These are phyloP conservation scores for Microhierax caerulescens DNA, from an alignment of 2,797 vertebrate genomes.

Conservation along the genomic window DNA sequence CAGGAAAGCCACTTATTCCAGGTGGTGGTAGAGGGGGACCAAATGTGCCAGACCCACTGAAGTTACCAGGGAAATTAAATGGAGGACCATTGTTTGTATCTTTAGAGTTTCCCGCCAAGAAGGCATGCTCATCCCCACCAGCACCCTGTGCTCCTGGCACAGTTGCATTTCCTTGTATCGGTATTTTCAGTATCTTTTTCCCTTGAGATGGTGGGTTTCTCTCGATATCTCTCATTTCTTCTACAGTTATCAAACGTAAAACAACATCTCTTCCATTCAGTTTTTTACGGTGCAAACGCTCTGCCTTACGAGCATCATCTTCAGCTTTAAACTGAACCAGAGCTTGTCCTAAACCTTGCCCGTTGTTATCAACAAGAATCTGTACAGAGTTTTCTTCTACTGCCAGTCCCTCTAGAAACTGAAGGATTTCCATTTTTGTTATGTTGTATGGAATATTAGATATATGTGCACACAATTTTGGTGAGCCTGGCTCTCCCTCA, in stretches of 20 bases:
- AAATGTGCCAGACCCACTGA: conserved; percentile 87
- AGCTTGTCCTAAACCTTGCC: conserved; percentile 95
- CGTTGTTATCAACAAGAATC: conserved; percentile 90
- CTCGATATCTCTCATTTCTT: conserved; percentile 96
- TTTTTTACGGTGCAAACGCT: conserved; percentile 95
- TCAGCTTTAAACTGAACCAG: conserved; percentile 94
- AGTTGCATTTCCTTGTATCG: conserved; percentile 77
- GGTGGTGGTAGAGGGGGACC: conserved; percentile 90
- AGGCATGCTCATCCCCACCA: conserved; percentile 89
- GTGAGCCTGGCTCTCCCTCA: conserved; percentile 74
- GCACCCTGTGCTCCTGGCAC: conserved; percentile 80
- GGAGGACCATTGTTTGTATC: conserved; percentile 86
- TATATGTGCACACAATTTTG: conserved; percentile 90
- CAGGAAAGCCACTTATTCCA: conserved; percentile 85
- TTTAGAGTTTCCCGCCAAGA: conserved; percentile 86
- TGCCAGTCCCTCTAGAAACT: conserved; percentile 91
- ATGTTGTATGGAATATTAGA: conserved; percentile 98
- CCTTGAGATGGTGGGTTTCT: conserved; percentile 93
- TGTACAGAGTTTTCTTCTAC: conserved; percentile 92
- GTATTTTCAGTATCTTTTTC: conserved; percentile 89
- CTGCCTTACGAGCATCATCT: conserved; percentile 93
- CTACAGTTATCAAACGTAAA: conserved; percentile 90
- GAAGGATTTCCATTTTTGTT: conserved; percentile 92
- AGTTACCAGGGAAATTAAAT: conserved; percentile 88
- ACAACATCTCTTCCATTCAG: conserved; percentile 96